A percentile compares a stretch with the other conserved stretches of the same genome.
phyloP scores from a whole-genome alignment of 2,113 vertebrate species.

The Phalacrocorax aristotelis region DNA sequence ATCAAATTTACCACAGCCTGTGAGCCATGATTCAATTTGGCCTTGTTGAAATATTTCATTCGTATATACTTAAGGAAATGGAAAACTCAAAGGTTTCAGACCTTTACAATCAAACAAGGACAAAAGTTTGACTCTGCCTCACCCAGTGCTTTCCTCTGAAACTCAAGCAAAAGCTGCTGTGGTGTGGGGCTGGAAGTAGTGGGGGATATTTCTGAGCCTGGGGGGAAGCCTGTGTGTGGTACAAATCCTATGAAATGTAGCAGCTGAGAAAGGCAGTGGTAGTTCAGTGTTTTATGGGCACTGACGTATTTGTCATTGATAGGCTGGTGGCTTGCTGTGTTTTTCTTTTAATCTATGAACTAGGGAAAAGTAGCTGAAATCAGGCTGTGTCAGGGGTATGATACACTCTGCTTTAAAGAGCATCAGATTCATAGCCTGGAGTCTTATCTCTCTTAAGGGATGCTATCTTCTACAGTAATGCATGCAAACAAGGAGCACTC shows the following conservation, averaged over 20 bases:
- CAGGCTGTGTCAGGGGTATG: background rate
- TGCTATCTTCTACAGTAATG: background rate
- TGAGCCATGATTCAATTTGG: background rate
- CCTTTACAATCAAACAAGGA: background rate
- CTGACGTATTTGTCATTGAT: background rate
- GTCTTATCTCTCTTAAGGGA: background rate
- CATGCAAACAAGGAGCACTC: background rate
- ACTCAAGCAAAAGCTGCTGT: background rate
- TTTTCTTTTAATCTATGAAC: background rate
- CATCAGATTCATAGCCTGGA: background rate
- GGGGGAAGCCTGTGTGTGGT: background rate
- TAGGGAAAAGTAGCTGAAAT: background rate
- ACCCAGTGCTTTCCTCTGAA: background rate
- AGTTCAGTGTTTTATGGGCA: background rate
- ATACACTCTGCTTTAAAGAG: background rate
- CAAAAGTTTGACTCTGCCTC: background rate
- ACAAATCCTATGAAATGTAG: background rate
- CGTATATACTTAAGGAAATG: slow-evolving; percentile 18
- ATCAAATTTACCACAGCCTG: slow-evolving; percentile 25
- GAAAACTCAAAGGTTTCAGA: slow-evolving; percentile 29
- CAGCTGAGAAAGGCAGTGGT: background rate
- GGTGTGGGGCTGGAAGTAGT: background rate
- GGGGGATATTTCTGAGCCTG: background rate
- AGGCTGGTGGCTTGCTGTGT: background rate
- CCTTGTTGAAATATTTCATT: slow-evolving; percentile 28